Percentiles rank a stretch among this genome's conserved stretches.
Conservation (phyloP, 2,113 vertebrate species). For the Peromyscus polionotus region DNA sequence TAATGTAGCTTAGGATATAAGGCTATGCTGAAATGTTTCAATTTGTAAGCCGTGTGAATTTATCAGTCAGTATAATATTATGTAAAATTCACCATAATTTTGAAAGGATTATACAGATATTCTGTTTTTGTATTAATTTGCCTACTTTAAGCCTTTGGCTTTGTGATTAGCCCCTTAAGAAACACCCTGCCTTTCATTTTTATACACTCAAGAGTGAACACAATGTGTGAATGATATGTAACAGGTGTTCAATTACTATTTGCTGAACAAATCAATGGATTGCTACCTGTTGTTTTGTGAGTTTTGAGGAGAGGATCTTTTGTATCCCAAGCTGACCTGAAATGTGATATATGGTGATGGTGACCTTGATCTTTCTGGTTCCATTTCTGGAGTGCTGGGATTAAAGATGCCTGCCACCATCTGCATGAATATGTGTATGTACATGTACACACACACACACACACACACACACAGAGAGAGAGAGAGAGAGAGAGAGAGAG, state of each 20-base stretch:
- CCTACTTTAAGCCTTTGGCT: slow-evolving; percentile 14
- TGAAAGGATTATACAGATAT: slow-evolving; percentile 56
- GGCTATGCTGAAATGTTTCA: slow-evolving; percentile 24
- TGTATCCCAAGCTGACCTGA: neutral
- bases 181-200: neutral
- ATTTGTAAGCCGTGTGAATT: slow-evolving; percentile 43
- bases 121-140: neutral
- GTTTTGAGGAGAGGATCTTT: neutral
- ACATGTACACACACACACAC: too few relatives aligned
- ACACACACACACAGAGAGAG: neutral
- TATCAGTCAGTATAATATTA: slow-evolving; percentile 16
- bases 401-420: too few relatives aligned
- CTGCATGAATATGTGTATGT: neutral
- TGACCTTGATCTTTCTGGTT: too few relatives aligned
- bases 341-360: neutral
- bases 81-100: slow-evolving; percentile 28
- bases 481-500: neutral
- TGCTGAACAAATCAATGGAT: neutral
- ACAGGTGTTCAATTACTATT: neutral
- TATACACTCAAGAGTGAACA: neutral
- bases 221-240: neutral
- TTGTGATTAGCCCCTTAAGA: neutral
- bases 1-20: neutral
- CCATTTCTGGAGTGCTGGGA: neutral
- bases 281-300: neutral